Evolutionary conservation across 2,113 vertebrate genomes (phyloP).

Genomic region (Phalacrocorax pelagicus): DNA sequence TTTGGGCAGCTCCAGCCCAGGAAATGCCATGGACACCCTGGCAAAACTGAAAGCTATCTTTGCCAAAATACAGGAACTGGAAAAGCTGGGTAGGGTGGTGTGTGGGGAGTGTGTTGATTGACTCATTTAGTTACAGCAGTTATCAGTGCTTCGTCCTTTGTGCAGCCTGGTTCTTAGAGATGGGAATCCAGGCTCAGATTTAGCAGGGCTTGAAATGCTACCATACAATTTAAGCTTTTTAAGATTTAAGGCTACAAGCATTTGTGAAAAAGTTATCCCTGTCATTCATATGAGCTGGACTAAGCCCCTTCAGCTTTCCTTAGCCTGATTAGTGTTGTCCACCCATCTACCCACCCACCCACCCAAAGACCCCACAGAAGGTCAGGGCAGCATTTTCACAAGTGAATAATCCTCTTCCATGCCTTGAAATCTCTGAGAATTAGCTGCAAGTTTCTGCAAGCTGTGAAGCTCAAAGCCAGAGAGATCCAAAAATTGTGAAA

Average conservation of each 20-base stretch:
- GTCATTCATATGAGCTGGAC: not conserved
- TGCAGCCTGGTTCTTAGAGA: not conserved
- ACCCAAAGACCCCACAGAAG: not conserved
- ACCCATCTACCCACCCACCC: not conserved
- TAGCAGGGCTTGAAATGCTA: not conserved
- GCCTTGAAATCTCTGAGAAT: not conserved
- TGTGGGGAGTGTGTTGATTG: not conserved
- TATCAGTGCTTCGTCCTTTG: not conserved
- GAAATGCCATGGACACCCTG: not conserved
- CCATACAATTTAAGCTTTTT: conserved; percentile 3
- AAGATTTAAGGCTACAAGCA: not conserved
- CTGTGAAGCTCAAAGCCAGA: not conserved
- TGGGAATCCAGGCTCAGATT: not conserved
- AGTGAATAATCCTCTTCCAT: not conserved
- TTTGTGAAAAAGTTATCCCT: conserved; percentile 20
- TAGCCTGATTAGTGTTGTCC: not conserved
- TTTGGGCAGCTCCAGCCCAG: not conserved
- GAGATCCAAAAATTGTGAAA: not conserved
- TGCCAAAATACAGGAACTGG: not conserved
- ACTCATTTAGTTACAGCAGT: not conserved
- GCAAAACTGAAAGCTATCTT: not conserved
- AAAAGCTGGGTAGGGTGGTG: not conserved
- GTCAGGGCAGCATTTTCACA: not conserved
- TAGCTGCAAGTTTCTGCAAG: not conserved
- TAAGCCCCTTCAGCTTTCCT: not conserved